phyloP scores from a whole-genome alignment of 2,113 vertebrate species.

The Bambusicola thoracicus region DNA sequence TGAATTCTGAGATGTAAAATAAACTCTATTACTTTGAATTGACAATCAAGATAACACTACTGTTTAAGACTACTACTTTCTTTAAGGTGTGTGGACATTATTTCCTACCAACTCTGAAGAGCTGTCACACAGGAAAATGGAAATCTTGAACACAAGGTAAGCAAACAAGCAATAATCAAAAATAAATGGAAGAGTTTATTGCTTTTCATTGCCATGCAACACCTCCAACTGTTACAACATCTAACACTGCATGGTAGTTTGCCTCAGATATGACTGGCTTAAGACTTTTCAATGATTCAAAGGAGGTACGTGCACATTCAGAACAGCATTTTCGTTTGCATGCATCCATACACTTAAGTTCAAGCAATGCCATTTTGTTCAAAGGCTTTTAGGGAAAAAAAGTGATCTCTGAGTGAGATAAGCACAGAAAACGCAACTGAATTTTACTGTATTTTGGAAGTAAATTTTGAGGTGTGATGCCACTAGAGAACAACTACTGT shows the following conservation, averaged over 20 bases:
- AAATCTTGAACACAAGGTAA: background rate
- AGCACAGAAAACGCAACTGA: background rate
- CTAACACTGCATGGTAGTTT: background rate
- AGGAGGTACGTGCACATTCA: background rate
- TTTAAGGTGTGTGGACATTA: background rate
- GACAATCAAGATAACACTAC: background rate
- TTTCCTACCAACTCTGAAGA: background rate
- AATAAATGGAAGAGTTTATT: background rate
- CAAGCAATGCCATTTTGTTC: background rate
- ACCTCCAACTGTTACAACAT: background rate
- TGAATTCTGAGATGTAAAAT: background rate
- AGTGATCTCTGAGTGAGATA: background rate
- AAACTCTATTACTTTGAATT: background rate
- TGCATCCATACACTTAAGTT: fast-evolving
- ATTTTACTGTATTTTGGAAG: background rate
- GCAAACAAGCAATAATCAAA: background rate
- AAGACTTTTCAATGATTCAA: background rate
- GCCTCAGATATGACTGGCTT: background rate
- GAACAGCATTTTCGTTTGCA: background rate
- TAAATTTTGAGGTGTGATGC: background rate
- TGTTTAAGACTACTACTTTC: background rate
- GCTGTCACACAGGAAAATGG: background rate
- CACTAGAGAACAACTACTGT: background rate
- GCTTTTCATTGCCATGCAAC: background rate
- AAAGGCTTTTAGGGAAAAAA: background rate